Evolutionary conservation across 2,113 vertebrate genomes (phyloP), one percentile per base, ranked within the genome.

Genomic region (Scartelaos histophorus): DNA sequence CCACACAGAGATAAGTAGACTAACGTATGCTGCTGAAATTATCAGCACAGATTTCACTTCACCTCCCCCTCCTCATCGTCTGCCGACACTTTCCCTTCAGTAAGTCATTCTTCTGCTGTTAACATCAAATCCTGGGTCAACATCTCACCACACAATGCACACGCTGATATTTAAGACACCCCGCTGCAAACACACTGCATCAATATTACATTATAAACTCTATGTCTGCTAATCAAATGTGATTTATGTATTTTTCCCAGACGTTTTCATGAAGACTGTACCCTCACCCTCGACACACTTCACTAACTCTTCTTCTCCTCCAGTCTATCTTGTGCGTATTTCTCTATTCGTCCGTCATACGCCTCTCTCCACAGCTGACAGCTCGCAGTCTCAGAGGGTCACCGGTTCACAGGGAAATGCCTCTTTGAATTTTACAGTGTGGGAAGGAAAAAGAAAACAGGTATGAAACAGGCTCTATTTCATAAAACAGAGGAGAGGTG

Each of bases 41-140:
- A 88, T 70, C 74, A 51, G 69, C 34, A 73, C 66, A n/a, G 65
- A 70, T 74, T 76, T 81, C 84, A 82, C 80, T 11, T 69, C 71
- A 74, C 54, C 74, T 83, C 79, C 77, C 78, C 79, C 81, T 84
- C 51, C 34, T 25, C 60, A 56, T 80, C 67, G 46, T 66, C 56
- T 64, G 67, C 72, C 58, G 46, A 56, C 62, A 60, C 66, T 87
- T 87, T 88, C 80, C 80, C 75, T 73, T 78, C 10, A 5, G 71
- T 77, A 71, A 86, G 82, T 75, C 83, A 81, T 87, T 85, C 82
- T 86, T 82, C 74, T 68, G 67, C 85, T 78, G 78, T 86, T 80
- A 86, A 75, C 82, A 76, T 78, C 70, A 69, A 73, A 76, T 76
- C 80, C 79, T 22, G 38, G n/a, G 64, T 66, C 35, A 66, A 66